Conservation (phyloP, 2,797 vertebrate genomes). For the Toxotes lorentzi region DNA sequence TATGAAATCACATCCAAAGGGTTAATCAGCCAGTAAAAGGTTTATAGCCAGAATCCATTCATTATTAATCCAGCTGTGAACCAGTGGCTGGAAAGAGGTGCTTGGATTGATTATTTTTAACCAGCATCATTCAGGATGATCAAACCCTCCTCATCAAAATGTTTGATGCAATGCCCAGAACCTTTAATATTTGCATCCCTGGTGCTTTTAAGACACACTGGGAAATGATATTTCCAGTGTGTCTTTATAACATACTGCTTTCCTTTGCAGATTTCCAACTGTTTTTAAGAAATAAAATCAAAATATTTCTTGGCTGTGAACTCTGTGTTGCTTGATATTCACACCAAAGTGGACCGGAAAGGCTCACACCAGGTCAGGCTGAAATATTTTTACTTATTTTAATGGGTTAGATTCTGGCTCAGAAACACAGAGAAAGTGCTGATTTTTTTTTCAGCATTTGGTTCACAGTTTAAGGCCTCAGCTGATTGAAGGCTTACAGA, state of each 20-base stretch:
- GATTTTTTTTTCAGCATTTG: background rate
- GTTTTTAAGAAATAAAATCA: conserved; percentile 19
- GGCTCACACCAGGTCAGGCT: conserved; percentile 13
- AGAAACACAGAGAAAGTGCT: background rate
- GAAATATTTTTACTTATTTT: conserved; percentile 5
- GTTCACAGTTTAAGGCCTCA: conserved; percentile 1
- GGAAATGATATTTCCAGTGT: conserved; percentile 14
- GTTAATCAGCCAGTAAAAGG: conserved; percentile 57
- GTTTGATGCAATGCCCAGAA: conserved; percentile 44
- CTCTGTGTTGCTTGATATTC: conserved; percentile 25
- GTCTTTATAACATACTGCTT: conserved; percentile 2
- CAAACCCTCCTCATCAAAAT: conserved; percentile 37
- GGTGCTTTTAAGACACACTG: conserved; percentile 2
- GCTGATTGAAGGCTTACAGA: background rate
- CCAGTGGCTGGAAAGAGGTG: conserved; percentile 28
- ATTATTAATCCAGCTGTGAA: conserved; percentile 42
- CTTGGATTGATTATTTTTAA: conserved; percentile 41
- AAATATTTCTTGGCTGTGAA: conserved; percentile 8
- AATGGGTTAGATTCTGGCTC: background rate
- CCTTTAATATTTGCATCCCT: conserved; percentile 29
- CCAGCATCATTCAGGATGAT: conserved; percentile 42
- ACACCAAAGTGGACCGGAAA: conserved; percentile 13
- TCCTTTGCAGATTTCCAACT: conserved; percentile 16
- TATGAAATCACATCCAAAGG: conserved; percentile 56
- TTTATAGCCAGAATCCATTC: conserved; percentile 34